A percentile compares a stretch with the other conserved stretches of the same genome.
These are phyloP conservation scores for Holacanthus passer DNA, from an alignment of 2,113 vertebrate genomes.

Conservation along the genomic window DNA sequence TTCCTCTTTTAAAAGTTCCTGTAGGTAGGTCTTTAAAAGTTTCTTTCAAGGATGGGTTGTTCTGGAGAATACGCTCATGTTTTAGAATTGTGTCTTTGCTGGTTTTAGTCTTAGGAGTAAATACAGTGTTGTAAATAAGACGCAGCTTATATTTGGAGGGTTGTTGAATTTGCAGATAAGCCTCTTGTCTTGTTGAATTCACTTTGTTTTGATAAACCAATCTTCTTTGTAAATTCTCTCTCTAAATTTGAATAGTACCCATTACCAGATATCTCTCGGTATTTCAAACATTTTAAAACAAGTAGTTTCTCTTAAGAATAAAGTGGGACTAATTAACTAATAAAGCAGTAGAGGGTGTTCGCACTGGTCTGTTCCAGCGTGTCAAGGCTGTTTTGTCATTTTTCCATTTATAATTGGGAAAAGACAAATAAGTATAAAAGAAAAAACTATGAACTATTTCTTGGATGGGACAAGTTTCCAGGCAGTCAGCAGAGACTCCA, in stretches of 20 bases:
- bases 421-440: no score
- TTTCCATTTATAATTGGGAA: background rate
- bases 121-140: background rate
- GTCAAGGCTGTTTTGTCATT: no score
- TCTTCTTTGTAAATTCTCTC: background rate
- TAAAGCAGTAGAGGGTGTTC: background rate
- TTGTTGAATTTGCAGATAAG: background rate
- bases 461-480: background rate
- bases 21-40: background rate
- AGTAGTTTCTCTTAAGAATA: background rate
- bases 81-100: background rate
- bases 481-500: no score
- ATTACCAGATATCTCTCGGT: background rate
- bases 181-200: background rate
- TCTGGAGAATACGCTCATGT: constrained; percentile 4
- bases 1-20: background rate
- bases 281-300: background rate
- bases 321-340: background rate
- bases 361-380: background rate
- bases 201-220: background rate
- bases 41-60: background rate
- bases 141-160: background rate
- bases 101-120: background rate
- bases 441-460: background rate
- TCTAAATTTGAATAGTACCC: background rate